phyloP scores from a whole-genome alignment of 1,140 invertebrate species.

The Euura lappo region DNA sequence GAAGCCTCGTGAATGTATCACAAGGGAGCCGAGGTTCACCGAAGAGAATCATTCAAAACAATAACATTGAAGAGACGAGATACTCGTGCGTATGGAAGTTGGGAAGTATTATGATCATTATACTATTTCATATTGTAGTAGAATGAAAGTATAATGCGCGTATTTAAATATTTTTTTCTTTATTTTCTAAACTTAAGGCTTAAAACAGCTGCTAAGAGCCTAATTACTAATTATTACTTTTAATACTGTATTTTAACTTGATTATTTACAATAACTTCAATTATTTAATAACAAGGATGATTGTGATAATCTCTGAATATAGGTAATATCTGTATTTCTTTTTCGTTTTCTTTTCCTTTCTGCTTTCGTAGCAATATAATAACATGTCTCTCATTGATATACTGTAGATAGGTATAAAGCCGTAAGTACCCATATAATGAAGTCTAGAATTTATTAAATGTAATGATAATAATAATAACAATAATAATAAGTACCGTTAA shows the following conservation, averaged over 20 bases:
- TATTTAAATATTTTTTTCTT: constrained; percentile 44
- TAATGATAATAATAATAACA: background rate
- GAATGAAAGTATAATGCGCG: background rate
- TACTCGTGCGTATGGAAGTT: no score
- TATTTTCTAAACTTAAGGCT: constrained; percentile 48
- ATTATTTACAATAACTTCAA: constrained; percentile 52
- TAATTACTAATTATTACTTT: constrained; percentile 51
- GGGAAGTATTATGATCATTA: no score
- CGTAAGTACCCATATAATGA: background rate
- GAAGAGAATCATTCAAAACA: background rate
- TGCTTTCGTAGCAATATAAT: constrained; percentile 21
- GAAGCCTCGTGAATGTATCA: no score
- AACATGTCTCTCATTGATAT: constrained; percentile 31
- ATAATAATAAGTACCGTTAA: constrained; percentile 26
- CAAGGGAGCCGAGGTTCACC: no score
- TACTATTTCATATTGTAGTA: background rate
- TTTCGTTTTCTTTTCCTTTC: constrained; percentile 15
- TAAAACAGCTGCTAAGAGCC: constrained; percentile 41
- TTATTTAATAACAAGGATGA: constrained; percentile 45
- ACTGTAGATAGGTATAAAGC: constrained; percentile 17
- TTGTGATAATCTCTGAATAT: constrained; percentile 46
- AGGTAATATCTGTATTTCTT: constrained; percentile 33
- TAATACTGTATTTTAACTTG: constrained; percentile 59
- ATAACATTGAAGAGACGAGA: no score
- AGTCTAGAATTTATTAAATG: constrained; percentile 13